Base-by-base conservation (phyloP, 2,888 invertebrate genomes). In the Tuberolachnus salignus region DNA sequence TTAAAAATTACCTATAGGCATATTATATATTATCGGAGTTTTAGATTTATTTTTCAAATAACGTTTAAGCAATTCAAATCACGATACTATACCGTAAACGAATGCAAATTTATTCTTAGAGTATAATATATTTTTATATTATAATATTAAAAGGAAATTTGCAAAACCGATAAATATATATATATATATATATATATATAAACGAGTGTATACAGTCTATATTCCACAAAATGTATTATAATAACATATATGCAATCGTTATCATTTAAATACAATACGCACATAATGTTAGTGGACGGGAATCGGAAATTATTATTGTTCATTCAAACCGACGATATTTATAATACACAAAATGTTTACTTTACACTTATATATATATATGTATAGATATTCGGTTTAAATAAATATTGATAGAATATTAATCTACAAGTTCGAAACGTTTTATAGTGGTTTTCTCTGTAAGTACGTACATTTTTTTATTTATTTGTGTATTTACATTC, bases 201-300 rank as follows among this genome's bases (percentile, higher is more conserved):
- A n/a, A n/a, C n/a, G n/a, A n/a, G n/a, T n/a, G n/a, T n/a, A n/a
- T n/a, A n/a, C n/a, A n/a, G n/a, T n/a, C n/a, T n/a, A n/a, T n/a
- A n/a, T n/a, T n/a, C n/a, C n/a, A n/a, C n/a, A n/a, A n/a, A n/a
- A n/a, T n/a, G n/a, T n/a, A n/a, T n/a, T n/a, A n/a, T n/a, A n/a
- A n/a, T n/a, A n/a, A n/a, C n/a, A n/a, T n/a, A n/a, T n/a, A n/a
- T n/a, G n/a, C n/a, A 70, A 70, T 57, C 14, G 34, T 34, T 34
- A 61, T 61, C 13, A 72, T 72, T 72, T 72, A 74, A 74, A 74
- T 74, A 74, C 73, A 74, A 74, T 74, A 42, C 63, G 44, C 16
- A 11, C 51, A 72, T 42, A 21, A 6, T 34, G 6, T 34, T 34
- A 34, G 23, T 53, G 42, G 73, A 74, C 51, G 73, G 53, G 23